A percentile compares a stretch with the other conserved stretches of the same genome.
These are phyloP conservation scores for Meandrusa payeni DNA, from an alignment of 2,888 invertebrate species.

Conservation along the genomic window DNA sequence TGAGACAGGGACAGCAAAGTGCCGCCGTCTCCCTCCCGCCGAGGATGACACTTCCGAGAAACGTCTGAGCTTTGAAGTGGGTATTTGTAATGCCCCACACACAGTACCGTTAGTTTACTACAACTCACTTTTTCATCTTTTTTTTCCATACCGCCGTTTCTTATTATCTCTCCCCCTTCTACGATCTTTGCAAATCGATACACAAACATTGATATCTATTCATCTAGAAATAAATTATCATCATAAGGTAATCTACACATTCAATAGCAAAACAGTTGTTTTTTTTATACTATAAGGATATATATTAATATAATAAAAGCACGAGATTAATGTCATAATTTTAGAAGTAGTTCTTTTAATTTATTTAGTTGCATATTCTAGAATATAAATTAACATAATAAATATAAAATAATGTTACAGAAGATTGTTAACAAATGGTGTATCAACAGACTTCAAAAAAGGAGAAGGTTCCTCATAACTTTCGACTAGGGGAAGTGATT, in stretches of 20 bases:
- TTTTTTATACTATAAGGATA: too few relatives aligned
- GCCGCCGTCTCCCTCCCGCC: constrained; percentile 44
- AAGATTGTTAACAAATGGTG: too few relatives aligned
- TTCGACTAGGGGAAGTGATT: too few relatives aligned
- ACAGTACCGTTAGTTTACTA: constrained; percentile 76
- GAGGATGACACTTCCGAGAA: constrained; percentile 78
- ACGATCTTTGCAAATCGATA: constrained; percentile 29
- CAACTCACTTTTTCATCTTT: constrained; percentile 45
- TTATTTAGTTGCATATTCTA: too few relatives aligned
- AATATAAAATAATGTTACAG: too few relatives aligned
- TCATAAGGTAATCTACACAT: neutral
- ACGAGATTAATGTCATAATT: too few relatives aligned
- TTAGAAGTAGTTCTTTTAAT: too few relatives aligned
- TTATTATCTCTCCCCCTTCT: constrained; percentile 39
- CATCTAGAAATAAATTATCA: constrained; percentile 1
- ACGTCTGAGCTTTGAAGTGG: constrained; percentile 74
- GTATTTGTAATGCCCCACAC: constrained; percentile 73
- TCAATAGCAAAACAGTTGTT: neutral
- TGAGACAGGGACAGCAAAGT: constrained; percentile 48
- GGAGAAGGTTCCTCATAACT: too few relatives aligned
- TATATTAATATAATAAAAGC: too few relatives aligned
- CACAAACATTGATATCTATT: constrained; percentile 11
- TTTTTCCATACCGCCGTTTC: constrained; percentile 30
- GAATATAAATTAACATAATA: too few relatives aligned
- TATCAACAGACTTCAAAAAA: too few relatives aligned